phyloP scores from a whole-genome alignment of 2,113 vertebrate genomes.

The Sylvietta virens region DNA sequence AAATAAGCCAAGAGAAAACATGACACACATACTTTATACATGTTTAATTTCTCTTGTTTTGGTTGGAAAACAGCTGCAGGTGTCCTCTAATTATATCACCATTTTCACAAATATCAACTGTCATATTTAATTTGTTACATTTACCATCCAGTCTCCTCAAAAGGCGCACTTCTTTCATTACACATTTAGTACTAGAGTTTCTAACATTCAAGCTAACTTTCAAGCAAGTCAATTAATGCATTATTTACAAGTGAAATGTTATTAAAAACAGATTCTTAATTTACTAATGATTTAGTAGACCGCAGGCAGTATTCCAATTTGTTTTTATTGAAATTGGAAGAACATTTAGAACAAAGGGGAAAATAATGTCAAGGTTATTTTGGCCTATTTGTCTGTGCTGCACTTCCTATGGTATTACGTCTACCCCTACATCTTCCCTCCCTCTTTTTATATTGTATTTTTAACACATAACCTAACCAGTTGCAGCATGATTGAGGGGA shows the following conservation, averaged over 20 bases:
- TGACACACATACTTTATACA: slow-evolving; percentile 71
- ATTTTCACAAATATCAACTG: slow-evolving; percentile 85
- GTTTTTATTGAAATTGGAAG: slow-evolving; percentile 83
- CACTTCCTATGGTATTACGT: slow-evolving; percentile 46
- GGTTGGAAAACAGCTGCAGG: slow-evolving; percentile 82
- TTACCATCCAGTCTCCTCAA: slow-evolving; percentile 73
- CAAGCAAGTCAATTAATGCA: slow-evolving; percentile 91
- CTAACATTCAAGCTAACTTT: slow-evolving; percentile 86
- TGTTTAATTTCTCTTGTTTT: slow-evolving; percentile 84
- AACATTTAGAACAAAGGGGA: slow-evolving; percentile 69
- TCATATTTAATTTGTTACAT: slow-evolving; percentile 82
- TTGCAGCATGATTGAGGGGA: slow-evolving; percentile 53
- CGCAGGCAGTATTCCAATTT: slow-evolving; percentile 89
- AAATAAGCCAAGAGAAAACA: slow-evolving; percentile 64
- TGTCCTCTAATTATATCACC: slow-evolving; percentile 83
- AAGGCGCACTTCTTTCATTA: slow-evolving; percentile 77
- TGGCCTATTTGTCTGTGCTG: slow-evolving; percentile 44
- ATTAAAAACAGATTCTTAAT: slow-evolving; percentile 98
- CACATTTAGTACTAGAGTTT: slow-evolving; percentile 78
- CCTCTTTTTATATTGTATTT: slow-evolving; percentile 47
- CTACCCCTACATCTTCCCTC: slow-evolving; percentile 51
- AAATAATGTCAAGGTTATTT: slow-evolving; percentile 65
- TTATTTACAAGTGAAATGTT: slow-evolving; percentile 98
- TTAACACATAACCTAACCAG: slow-evolving; percentile 59
- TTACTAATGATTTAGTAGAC: slow-evolving; percentile 96